These are phyloP conservation scores for Linyphia triangularis DNA, from an alignment of 2,888 invertebrate genomes.

Conservation along the genomic window DNA sequence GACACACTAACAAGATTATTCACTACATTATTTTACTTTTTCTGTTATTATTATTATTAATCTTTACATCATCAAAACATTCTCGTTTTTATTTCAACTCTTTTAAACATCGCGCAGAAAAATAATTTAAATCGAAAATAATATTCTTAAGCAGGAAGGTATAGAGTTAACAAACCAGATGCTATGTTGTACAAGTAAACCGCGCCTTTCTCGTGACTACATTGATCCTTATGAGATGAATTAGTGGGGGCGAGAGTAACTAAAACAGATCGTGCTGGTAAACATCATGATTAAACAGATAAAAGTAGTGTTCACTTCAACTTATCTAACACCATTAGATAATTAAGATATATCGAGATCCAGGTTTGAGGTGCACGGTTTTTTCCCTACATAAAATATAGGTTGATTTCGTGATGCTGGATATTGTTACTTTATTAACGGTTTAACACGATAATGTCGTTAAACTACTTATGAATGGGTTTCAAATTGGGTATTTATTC, in stretches of 20 bases:
- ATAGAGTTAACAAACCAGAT: neutral
- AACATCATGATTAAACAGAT: slow-evolving; percentile 45
- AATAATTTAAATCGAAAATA: no score
- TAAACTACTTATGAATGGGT: slow-evolving; percentile 13
- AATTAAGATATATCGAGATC: slow-evolving; percentile 64
- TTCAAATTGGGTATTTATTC: neutral
- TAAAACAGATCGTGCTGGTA: slow-evolving; percentile 17
- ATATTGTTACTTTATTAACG: slow-evolving; percentile 19
- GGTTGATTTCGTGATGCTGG: slow-evolving; percentile 45
- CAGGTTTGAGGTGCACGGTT: slow-evolving; percentile 42
- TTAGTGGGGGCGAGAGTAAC: slow-evolving; percentile 34
- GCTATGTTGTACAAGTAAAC: neutral
- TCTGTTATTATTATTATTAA: neutral
- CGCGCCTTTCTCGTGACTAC: neutral
- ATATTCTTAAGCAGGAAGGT: neutral
- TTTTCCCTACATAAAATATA: slow-evolving; percentile 34
- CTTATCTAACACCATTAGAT: slow-evolving; percentile 46
- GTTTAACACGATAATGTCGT: slow-evolving; percentile 34
- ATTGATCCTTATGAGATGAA: slow-evolving; percentile 23
- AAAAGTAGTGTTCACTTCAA: slow-evolving; percentile 30
- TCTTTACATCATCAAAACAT: neutral
- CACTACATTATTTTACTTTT: neutral
- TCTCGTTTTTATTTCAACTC: neutral
- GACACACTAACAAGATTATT: neutral
- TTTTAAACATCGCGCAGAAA: no score